These are phyloP conservation scores for Aplysina aerophoba DNA, from an alignment of 37 sponge, comb jelly and placozoan species.

Conservation along the genomic window DNA sequence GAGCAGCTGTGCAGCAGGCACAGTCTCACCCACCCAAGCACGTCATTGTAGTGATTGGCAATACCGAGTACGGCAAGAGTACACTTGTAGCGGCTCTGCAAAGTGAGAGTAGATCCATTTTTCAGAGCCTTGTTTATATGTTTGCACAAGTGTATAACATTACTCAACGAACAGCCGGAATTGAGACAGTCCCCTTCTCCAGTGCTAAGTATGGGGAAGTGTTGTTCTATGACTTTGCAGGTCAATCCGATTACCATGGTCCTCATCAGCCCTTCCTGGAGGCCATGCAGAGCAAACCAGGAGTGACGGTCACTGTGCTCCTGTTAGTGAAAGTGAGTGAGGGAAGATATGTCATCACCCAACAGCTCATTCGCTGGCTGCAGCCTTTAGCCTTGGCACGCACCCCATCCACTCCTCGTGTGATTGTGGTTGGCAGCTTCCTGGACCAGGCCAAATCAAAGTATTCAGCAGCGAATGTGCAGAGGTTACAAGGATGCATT, in stretches of 20 bases:
- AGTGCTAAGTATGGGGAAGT: slow-evolving; percentile 17
- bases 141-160: too few species aligned
- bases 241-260: slow-evolving; percentile 35
- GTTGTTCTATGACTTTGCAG: slow-evolving; percentile 40
- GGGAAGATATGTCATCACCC: too few species aligned
- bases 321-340: neutral
- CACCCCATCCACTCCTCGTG: neutral
- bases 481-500: neutral
- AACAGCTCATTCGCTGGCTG: too few species aligned
- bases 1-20: neutral
- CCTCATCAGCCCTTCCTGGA: slow-evolving; percentile 26
- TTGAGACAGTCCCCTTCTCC: neutral
- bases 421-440: neutral
- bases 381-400: too few species aligned
- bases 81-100: neutral
- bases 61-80: too few species aligned
- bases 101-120: neutral
- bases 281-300: neutral
- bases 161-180: slow-evolving; percentile 24
- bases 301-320: neutral
- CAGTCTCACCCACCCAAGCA: neutral
- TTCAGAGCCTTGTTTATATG: neutral
- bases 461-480: too few species aligned
- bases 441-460: too few species aligned
- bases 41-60: too few species aligned